Conservation (phyloP, 1,140 invertebrate species). For the Melanaphis sacchari region DNA sequence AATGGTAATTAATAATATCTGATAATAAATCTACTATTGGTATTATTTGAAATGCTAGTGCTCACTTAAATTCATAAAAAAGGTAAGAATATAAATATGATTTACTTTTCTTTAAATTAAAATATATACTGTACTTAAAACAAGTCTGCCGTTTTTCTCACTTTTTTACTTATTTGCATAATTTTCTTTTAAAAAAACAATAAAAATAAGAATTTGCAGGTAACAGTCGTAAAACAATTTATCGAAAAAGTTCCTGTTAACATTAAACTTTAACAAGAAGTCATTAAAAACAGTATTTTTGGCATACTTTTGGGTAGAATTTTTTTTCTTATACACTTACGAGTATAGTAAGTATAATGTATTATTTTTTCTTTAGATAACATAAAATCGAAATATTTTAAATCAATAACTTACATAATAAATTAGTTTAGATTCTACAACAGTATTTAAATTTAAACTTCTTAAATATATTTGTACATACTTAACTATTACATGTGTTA, state of each 20-base stretch:
- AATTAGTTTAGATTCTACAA: background rate
- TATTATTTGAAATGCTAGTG: too few species aligned
- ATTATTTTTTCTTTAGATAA: background rate
- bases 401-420: background rate
- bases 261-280: slow-evolving; percentile 12
- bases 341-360: background rate
- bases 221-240: slow-evolving; percentile 32
- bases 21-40: too few species aligned
- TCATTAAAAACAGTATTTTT: slow-evolving; percentile 14
- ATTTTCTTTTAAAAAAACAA: slow-evolving; percentile 24
- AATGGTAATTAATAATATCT: too few species aligned
- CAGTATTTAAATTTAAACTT: background rate
- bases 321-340: background rate
- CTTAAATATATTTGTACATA: too few species aligned
- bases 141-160: background rate
- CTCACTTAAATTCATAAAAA: background rate
- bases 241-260: slow-evolving; percentile 30
- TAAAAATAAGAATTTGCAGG: slow-evolving; percentile 23
- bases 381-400: background rate
- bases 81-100: background rate
- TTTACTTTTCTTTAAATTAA: slow-evolving; percentile 37
- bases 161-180: slow-evolving; percentile 9
- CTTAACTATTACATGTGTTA: too few species aligned
- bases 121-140: background rate
- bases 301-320: background rate